These are phyloP conservation scores for Whitmania pigra DNA, from an alignment of 1,140 invertebrate species.

Conservation along the genomic window DNA sequence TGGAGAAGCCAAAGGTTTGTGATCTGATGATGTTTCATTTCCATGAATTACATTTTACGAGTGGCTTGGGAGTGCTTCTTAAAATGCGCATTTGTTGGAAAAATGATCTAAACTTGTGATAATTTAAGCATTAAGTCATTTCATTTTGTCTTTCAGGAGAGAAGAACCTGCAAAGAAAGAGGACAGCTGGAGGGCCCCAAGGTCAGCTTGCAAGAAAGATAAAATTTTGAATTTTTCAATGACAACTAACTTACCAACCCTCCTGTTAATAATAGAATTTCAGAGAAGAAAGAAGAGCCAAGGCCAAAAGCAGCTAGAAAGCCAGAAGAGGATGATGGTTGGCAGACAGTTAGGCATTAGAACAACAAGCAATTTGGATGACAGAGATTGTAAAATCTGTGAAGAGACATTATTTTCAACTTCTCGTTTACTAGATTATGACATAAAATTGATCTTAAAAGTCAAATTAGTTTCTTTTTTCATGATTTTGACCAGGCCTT, in stretches of 20 bases:
- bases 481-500: too few species aligned
- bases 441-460: too few species aligned
- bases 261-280: slow-evolving; percentile 29
- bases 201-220: too few species aligned
- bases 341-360: slow-evolving; percentile 13
- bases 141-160: background rate
- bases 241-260: too few species aligned
- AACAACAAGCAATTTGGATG: too few species aligned
- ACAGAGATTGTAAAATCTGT: too few species aligned
- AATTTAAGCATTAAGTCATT: too few species aligned
- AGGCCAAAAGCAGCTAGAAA: slow-evolving; percentile 25
- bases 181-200: background rate
- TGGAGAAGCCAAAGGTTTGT: slow-evolving; percentile 8
- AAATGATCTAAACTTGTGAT: background rate
- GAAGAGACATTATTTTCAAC: too few species aligned
- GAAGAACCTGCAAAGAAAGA: background rate
- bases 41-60: background rate
- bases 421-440: too few species aligned
- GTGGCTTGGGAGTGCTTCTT: background rate
- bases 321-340: slow-evolving; percentile 3
- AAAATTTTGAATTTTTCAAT: too few species aligned
- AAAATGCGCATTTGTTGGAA: background rate
- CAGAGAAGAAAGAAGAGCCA: slow-evolving; percentile 27
- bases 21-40: slow-evolving; percentile 32
- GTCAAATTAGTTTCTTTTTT: too few species aligned